Conservation (phyloP, 1,140 invertebrate species). For the Phymorhynchus buccinoides region DNA sequence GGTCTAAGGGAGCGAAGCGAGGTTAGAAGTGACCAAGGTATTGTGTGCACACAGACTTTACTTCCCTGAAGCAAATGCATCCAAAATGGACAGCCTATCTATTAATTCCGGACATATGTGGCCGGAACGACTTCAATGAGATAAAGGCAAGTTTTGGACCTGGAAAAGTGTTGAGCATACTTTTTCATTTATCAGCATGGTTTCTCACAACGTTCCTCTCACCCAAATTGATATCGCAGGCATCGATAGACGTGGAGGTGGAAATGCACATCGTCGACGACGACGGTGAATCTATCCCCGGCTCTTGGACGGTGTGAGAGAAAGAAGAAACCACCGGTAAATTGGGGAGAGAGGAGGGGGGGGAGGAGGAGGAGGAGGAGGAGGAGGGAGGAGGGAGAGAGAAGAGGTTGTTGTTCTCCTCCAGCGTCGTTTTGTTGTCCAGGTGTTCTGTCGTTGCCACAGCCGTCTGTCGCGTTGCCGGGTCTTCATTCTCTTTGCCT, state of each 20-base stretch:
- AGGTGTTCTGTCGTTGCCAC: slow-evolving; percentile 23
- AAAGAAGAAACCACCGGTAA: neutral
- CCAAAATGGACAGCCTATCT: no score
- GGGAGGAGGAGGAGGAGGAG: slow-evolving; percentile 20
- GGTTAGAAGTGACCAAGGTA: no score
- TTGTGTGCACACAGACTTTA: no score
- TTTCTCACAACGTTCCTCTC: no score
- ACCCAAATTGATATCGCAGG: slow-evolving; percentile 8
- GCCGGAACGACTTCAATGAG: no score
- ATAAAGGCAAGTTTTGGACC: no score
- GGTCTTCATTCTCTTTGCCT: slow-evolving; percentile 69
- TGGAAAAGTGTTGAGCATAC: no score
- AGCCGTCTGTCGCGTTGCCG: slow-evolving; percentile 60
- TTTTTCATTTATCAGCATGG: no score
- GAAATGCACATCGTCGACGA: slow-evolving; percentile 14
- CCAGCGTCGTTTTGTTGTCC: slow-evolving; percentile 22
- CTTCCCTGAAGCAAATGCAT: no score
- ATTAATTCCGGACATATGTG: no score
- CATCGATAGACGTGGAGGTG: slow-evolving; percentile 19
- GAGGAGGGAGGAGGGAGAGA: slow-evolving; percentile 1
- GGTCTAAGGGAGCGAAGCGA: no score
- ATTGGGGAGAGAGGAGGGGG: neutral
- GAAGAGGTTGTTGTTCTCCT: slow-evolving; percentile 38
- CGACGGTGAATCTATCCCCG: neutral
- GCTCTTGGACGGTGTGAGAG: neutral